Evolutionary conservation across 1,140 invertebrate species (phyloP), one percentile per base, ranked within the genome.

Genomic region (Drosophila pallidifrons): DNA sequence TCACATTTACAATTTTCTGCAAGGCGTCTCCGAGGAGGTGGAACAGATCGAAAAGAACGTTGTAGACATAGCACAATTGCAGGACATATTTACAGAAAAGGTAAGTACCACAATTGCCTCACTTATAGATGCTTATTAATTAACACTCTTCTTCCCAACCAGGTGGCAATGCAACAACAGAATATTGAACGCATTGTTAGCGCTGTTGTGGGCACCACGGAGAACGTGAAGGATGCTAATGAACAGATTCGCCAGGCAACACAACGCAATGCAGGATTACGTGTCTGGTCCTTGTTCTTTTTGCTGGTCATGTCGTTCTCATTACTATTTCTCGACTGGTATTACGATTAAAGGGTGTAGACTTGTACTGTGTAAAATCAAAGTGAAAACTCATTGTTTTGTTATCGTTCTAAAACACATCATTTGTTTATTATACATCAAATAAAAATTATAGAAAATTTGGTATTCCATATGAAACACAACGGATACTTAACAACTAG

Each of bases 261-360:
- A 81, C 98, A 99, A 93, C 96, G 98, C 61, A 99, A 98, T 93
- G 99, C 99, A 5, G 97, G 98, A 0, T 95, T 99, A 20, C 94
- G 99, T 83, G 97, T 98, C 0, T 99, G 97, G 95, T 96, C 99
- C 71, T 93, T 99, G 38, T 99, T 99, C 92, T 99, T 99, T 91
- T 94, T 99, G 41, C 93, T 99, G 67, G 97, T 99, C 38, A 97
- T 99, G 95, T 98, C 98, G 32, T 99, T 99, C 92, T 97, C 98
- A 1, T 93, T 99, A 46, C 93, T 99, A 13, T 99, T 99, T 93
- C 94, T 99, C 43, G 98, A 99, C 94, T 99, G 99, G 99, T 99
- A 99, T 92, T 99, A 99, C 95, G 96, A 97, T 89, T 98, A 95
- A 96, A 57, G 8, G 35, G 35, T 38, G 35, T 38, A 32, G 7